Conservation (phyloP, 1,140 invertebrate genomes). For the Thrips palmi region DNA sequence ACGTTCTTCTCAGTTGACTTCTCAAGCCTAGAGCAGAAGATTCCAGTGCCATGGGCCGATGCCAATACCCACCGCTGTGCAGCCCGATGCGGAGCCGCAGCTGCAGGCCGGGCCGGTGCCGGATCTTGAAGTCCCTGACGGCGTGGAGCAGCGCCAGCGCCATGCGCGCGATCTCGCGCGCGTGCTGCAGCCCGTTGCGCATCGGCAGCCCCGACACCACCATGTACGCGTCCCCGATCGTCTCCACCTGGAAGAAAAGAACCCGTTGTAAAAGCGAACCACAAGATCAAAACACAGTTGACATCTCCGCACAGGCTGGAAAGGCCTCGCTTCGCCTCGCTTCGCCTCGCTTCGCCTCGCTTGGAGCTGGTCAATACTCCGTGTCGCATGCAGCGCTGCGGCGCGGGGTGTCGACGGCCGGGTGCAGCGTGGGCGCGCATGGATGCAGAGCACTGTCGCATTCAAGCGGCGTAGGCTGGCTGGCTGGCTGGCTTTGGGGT, state of each 20-base stretch:
- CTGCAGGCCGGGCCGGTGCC: conserved; percentile 70
- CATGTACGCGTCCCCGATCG: conserved; percentile 96
- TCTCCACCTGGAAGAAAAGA: conserved; percentile 57
- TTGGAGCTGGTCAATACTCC: no score
- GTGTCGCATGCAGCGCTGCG: no score
- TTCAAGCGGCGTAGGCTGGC: no score
- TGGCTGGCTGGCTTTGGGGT: no score
- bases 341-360: no score
- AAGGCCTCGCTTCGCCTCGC: no score
- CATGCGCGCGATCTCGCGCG: conserved; percentile 79
- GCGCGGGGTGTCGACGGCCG: no score
- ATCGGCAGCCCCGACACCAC: conserved; percentile 77
- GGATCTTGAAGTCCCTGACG: conserved; percentile 76
- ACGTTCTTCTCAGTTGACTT: no score
- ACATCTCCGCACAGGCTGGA: no score
- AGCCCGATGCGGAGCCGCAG: conserved; percentile 87
- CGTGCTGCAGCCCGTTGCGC: conserved; percentile 71
- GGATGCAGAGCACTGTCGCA: no score
- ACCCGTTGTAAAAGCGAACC: conserved; percentile 8
- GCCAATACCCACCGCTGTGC: conserved; percentile 54
- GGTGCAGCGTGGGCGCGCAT: no score
- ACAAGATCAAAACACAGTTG: not conserved
- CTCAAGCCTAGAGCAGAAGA: not conserved
- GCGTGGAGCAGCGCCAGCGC: conserved; percentile 69
- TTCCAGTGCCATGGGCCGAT: not conserved